phyloP scores from a whole-genome alignment of 2,113 vertebrate species.

The Phyllopteryx taeniolatus region DNA sequence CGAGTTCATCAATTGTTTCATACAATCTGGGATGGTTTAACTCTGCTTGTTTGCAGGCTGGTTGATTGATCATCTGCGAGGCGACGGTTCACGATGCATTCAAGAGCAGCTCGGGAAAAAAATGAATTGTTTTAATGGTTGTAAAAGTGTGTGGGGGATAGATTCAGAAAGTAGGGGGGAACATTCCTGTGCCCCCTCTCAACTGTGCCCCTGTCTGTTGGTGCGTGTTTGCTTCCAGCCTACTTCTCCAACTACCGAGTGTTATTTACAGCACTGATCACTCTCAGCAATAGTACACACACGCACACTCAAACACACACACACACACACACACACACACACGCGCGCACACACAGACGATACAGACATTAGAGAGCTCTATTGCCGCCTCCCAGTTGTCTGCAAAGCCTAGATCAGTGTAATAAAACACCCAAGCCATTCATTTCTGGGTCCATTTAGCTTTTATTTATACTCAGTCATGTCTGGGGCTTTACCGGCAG shows the following conservation, averaged over 20 bases:
- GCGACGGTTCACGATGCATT: neutral
- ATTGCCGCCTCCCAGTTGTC: constrained; percentile 62
- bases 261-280: constrained; percentile 69
- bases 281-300: constrained; percentile 44
- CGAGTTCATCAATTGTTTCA: too few species aligned
- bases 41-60: neutral
- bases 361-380: constrained; percentile 33
- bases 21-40: too few species aligned
- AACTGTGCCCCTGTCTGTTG: neutral
- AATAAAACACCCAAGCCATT: constrained; percentile 59
- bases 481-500: constrained; percentile 44
- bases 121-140: neutral
- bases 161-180: neutral
- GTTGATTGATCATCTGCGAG: neutral
- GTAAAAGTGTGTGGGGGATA: neutral
- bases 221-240: constrained; percentile 26
- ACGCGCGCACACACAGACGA: neutral
- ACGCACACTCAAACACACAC: too few species aligned
- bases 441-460: constrained; percentile 58
- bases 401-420: constrained; percentile 54
- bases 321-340: neutral
- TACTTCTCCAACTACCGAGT: constrained; percentile 53
- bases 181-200: neutral
- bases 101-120: neutral
- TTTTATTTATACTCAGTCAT: constrained; percentile 48